A percentile compares a stretch with the other conserved stretches of the same genome.
phyloP scores from a whole-genome alignment of 1,140 invertebrate genomes.

The Drosophila kepulauana region DNA sequence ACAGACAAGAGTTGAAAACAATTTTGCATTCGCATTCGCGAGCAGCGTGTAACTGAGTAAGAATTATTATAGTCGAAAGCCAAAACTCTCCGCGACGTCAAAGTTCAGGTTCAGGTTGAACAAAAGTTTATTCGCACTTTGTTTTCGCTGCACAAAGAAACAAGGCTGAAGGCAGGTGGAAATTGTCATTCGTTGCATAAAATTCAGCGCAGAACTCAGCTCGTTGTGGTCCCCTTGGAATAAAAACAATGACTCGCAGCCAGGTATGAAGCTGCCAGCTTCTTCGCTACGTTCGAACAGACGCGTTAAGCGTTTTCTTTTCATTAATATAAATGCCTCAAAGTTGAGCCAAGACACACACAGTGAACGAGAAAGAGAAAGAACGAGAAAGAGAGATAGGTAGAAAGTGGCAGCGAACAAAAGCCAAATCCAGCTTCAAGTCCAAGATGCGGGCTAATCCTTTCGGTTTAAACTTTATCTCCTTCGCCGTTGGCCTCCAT shows the following conservation, averaged over 20 bases:
- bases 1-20: slow-evolving; percentile 59
- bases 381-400: neutral
- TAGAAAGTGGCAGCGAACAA: neutral
- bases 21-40: slow-evolving; percentile 40
- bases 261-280: slow-evolving; percentile 18
- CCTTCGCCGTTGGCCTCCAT: neutral
- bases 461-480: slow-evolving; percentile 17
- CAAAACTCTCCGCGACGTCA: slow-evolving; percentile 41
- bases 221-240: slow-evolving; percentile 46
- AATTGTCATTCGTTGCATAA: slow-evolving; percentile 53
- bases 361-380: too few relatives aligned
- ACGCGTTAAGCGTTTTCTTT: slow-evolving; percentile 74
- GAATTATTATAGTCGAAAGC: slow-evolving; percentile 5
- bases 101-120: slow-evolving; percentile 71
- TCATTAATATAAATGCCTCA: slow-evolving; percentile 76
- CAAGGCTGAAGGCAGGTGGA: neutral
- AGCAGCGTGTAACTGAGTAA: slow-evolving; percentile 23
- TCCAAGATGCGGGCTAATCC: slow-evolving; percentile 37
- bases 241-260: slow-evolving; percentile 62
- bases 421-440: slow-evolving; percentile 1
- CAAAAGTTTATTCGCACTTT: slow-evolving; percentile 83
- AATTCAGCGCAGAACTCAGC: slow-evolving; percentile 56
- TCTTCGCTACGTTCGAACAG: slow-evolving; percentile 11
- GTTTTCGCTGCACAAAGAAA: slow-evolving; percentile 67
- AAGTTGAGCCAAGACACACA: slow-evolving; percentile 41